Base-by-base conservation (phyloP, 2,113 vertebrate genomes). In the Lanius ludovicianus region DNA sequence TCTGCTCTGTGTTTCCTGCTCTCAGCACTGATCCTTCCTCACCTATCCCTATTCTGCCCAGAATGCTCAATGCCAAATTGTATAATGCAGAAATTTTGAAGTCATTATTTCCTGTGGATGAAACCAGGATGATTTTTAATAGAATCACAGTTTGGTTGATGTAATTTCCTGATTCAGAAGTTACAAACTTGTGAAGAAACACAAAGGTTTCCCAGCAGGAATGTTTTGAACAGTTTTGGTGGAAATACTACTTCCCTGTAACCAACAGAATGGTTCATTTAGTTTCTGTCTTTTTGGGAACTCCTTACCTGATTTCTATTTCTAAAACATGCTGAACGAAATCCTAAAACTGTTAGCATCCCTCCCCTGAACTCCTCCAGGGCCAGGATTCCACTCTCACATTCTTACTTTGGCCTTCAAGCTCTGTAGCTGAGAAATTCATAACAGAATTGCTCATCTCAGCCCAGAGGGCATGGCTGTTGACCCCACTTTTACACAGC, bases 361-460 rank as follows among this genome's bases (percentile, higher is more conserved):
- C 24, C 70, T 95, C 20, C 42, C 21, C 15, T 31, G 47, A 52
- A 53, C 28, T 71, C 49, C 3, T 5, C n/a, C 21, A 73, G 35
- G 73, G 46, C 35, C 41, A 57, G 56, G 52, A 74, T 86, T 95
- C 84, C 37, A 81, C 23, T 5, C 47, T 85, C 50, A 47, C 63
- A 93, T 95, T 95, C 82, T 62, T 89, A 2, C 44, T 88, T 71
- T 76, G 62, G 28, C 65, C 60, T 90, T 44, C 37, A 42, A 50
- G 42, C 64, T 80, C 80, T 84, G 82, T 90, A 80, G 35, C 75
- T 85, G 87, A 75, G 84, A 94, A 89, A 85, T 64, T 86, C 83
- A 42, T 78, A 84, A 82, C 55, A 30, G 64, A 78, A 71, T 42
- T 1, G 11, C 76, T 90, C 83, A 87, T 95, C 92, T 94, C 73